phyloP scores from a whole-genome alignment of 2,113 vertebrate genomes.

The Syngnathus scovelli region DNA sequence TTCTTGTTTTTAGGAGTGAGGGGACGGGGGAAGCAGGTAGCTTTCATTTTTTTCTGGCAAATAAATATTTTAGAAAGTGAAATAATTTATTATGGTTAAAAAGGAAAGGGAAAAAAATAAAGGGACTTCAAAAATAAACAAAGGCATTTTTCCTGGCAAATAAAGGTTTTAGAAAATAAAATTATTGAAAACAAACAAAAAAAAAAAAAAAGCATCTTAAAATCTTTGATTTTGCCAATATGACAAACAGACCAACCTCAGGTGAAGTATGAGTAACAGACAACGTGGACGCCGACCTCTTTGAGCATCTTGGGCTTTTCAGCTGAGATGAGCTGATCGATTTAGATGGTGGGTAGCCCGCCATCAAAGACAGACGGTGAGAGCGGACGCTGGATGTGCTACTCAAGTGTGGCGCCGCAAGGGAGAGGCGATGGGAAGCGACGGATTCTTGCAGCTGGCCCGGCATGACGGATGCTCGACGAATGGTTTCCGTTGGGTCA shows the following conservation, averaged over 20 bases:
- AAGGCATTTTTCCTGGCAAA: background rate
- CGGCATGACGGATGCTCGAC: conserved; percentile 80
- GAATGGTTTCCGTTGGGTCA: conserved; percentile 82
- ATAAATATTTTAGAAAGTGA: background rate
- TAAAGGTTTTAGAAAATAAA: background rate
- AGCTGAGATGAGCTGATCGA: conserved; percentile 11
- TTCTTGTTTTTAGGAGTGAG: conserved; percentile 77
- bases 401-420: conserved; percentile 63
- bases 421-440: conserved; percentile 60
- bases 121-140: no score
- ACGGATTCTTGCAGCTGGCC: conserved; percentile 69
- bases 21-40: conserved; percentile 84
- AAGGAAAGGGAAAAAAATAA: no score
- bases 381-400: conserved; percentile 20
- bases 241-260: conserved; percentile 49
- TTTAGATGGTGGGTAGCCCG: conserved; percentile 62
- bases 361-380: conserved; percentile 72
- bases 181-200: no score
- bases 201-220: background rate
- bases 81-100: no score
- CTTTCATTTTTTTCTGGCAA: conserved; percentile 73
- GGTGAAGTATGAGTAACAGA: conserved; percentile 40
- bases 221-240: background rate
- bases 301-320: conserved; percentile 37
- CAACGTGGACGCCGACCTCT: conserved; percentile 23